These are phyloP conservation scores for Telmatochromis sp. DNA, from an alignment of 2,113 vertebrate genomes.

Conservation along the genomic window DNA sequence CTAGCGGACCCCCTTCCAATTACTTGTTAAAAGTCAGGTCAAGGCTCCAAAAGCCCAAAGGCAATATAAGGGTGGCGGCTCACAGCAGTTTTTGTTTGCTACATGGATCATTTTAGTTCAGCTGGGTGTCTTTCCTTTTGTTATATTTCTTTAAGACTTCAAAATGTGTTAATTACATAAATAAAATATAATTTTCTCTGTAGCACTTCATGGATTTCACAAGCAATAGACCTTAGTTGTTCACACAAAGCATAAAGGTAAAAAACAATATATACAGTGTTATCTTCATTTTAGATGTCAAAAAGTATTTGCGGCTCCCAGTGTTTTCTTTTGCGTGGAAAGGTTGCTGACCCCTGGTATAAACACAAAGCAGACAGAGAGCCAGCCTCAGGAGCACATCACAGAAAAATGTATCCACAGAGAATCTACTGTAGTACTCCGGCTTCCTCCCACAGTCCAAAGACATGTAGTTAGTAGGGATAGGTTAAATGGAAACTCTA, in stretches of 20 bases:
- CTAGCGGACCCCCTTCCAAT: no score
- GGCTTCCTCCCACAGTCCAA: not conserved
- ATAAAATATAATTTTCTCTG: no score
- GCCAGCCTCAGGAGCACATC: not conserved
- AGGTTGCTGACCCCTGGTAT: not conserved
- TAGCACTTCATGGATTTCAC: no score
- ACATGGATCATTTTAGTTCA: not conserved
- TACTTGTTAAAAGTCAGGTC: no score
- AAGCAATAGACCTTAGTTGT: no score
- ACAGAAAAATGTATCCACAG: not conserved
- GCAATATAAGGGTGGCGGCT: accelerated
- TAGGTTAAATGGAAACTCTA: not conserved
- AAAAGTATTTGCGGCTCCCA: not conserved
- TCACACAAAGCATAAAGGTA: no score
- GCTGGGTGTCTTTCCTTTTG: not conserved
- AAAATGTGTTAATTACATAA: not conserved
- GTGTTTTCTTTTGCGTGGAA: not conserved
- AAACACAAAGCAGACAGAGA: not conserved
- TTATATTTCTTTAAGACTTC: not conserved
- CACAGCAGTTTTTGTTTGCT: not conserved
- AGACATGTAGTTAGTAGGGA: not conserved
- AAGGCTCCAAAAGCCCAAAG: no score
- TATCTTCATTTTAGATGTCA: not conserved
- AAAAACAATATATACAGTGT: not conserved
- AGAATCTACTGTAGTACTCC: not conserved